Base-by-base conservation (phyloP, 30 jellyfish, hydroid and myxozoan genomes). In the Hydractinia echinata region DNA sequence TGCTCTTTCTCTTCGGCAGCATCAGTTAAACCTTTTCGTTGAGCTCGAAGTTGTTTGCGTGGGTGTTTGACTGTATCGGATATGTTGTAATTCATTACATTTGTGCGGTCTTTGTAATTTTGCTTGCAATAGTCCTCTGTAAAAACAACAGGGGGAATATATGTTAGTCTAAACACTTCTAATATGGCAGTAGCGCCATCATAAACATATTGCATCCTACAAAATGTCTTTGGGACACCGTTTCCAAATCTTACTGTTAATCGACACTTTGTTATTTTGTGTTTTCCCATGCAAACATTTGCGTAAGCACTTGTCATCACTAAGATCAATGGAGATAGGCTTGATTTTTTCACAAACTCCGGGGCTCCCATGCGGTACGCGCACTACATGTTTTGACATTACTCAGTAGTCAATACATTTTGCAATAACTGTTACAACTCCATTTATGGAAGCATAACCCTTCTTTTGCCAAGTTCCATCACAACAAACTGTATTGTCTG, bases 151-250 rank as follows among this genome's bases (percentile, higher is more conserved):
- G n/a, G n/a, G n/a, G n/a, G n/a, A n/a, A n/a, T n/a, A n/a, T n/a
- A n/a, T n/a, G n/a, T n/a, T n/a, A n/a, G n/a, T n/a, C n/a, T n/a
- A n/a, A n/a, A n/a, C n/a, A n/a, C n/a, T n/a, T n/a, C n/a, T n/a
- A n/a, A n/a, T n/a, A n/a, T n/a, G n/a, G n/a, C n/a, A n/a, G n/a
- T n/a, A n/a, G n/a, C n/a, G n/a, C n/a, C n/a, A n/a, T n/a, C n/a
- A n/a, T n/a, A n/a, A n/a, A n/a, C n/a, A n/a, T n/a, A n/a, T n/a
- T n/a, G n/a, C n/a, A 58, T 58, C 10, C 68, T n/a, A 58, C 68
- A 72, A 72, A 72, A 72, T 11, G 39, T 18, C 74, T 72, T 72
- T 72, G 50, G 74, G 81, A 16, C 81, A 72, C 18, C 81, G 81
- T 61, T 16, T 72, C 73, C 74, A 72, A 72, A 72, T 72, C 15